A percentile compares a stretch with the other conserved stretches of the same genome.
Evolutionary conservation across 2,113 vertebrate species (phyloP).

Genomic region (Corapipo altera): DNA sequence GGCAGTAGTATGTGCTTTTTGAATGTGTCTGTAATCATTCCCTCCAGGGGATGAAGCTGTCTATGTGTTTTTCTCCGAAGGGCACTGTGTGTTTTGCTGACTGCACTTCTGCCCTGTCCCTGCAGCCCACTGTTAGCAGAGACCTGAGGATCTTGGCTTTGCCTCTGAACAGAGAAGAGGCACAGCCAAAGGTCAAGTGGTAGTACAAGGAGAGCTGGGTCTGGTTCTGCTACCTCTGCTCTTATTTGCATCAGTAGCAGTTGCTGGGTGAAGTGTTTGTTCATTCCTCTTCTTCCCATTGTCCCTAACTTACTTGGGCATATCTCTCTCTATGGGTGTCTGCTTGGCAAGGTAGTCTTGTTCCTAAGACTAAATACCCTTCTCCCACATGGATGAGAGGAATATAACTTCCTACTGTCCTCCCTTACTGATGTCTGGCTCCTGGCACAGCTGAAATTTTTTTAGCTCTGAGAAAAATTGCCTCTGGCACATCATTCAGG

Average conservation of each 20-base stretch:
- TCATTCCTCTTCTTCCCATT: not conserved
- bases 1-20: slow-evolving; percentile 16
- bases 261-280: not conserved
- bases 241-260: not conserved
- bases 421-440: not conserved
- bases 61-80: not conserved
- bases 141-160: not conserved
- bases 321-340: not conserved
- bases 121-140: not conserved
- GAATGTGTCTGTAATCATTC: not conserved
- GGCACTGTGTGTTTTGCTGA: not conserved
- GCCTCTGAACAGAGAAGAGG: not conserved
- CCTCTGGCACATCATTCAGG: not conserved
- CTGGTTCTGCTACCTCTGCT: not conserved
- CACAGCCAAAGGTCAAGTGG: not conserved
- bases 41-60: not conserved
- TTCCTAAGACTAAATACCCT: not conserved
- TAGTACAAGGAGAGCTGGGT: not conserved
- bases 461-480: not conserved
- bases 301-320: not conserved
- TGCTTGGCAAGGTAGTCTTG: not conserved
- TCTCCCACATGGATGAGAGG: not conserved
- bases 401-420: not conserved
- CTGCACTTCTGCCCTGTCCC: not conserved
- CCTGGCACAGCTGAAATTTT: not conserved